phyloP scores from a whole-genome alignment of 1,140 invertebrate genomes.

The Magallana angulata region DNA sequence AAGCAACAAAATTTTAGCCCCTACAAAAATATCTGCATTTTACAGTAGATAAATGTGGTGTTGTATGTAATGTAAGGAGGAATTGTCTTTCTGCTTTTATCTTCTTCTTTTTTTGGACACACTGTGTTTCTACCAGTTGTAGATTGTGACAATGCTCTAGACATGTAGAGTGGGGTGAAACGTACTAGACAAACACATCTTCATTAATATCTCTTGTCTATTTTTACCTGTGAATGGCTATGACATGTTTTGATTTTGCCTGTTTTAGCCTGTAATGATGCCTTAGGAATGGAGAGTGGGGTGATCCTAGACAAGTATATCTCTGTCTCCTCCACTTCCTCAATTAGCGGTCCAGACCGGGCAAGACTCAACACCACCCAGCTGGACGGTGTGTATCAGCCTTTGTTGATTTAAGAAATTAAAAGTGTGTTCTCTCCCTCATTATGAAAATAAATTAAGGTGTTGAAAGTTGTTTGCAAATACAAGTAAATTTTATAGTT shows the following conservation, averaged over 20 bases:
- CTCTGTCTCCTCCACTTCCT: slow-evolving; percentile 59
- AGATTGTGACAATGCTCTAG: slow-evolving; percentile 62
- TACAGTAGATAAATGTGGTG: no score
- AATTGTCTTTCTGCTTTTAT: no score
- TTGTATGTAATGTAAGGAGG: no score
- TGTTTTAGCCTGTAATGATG: slow-evolving; percentile 59
- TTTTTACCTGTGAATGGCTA: no score
- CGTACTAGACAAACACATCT: slow-evolving; percentile 61
- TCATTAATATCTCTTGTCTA: slow-evolving; percentile 49
- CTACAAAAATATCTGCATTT: no score
- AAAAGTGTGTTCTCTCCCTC: no score
- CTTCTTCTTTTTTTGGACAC: no score
- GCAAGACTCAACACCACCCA: slow-evolving; percentile 57
- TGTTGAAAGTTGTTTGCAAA: no score
- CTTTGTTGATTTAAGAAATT: not conserved
- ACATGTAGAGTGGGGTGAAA: slow-evolving; percentile 61
- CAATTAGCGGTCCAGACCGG: slow-evolving; percentile 50
- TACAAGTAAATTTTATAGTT: no score
- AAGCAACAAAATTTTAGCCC: no score
- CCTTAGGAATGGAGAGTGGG: slow-evolving; percentile 63
- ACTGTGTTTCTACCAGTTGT: not conserved
- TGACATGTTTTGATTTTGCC: no score
- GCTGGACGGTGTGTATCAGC: slow-evolving; percentile 32
- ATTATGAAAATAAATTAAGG: no score
- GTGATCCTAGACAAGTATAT: slow-evolving; percentile 63